Percentiles rank a stretch among this genome's conserved stretches.
Evolutionary conservation across 2,888 invertebrate genomes (phyloP).

Genomic region (Lycophotia porphyrea): DNA sequence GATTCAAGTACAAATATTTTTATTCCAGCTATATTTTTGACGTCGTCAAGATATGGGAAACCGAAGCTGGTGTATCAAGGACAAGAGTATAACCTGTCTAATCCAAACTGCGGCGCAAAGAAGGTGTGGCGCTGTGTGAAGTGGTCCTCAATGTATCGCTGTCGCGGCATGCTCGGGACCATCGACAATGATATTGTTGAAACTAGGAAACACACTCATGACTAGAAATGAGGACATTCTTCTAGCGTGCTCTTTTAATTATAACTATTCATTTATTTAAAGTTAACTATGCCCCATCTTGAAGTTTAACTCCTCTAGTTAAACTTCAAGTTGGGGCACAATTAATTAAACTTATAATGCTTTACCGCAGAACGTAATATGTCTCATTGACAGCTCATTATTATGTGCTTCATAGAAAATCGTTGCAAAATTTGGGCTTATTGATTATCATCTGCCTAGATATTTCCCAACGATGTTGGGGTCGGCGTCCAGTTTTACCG

Average conservation of each 20-base stretch:
- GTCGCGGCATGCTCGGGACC: constrained; percentile 64
- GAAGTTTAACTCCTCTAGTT: too few relatives aligned
- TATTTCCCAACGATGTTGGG: too few relatives aligned
- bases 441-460: too few relatives aligned
- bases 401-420: not conserved
- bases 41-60: constrained; percentile 52
- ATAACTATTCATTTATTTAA: not conserved
- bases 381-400: too few relatives aligned
- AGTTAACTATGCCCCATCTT: not conserved
- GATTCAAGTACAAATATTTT: not conserved
- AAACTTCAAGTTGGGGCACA: not conserved
- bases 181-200: constrained; percentile 59
- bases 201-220: constrained; percentile 47
- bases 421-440: not conserved
- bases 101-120: constrained; percentile 9
- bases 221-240: not conserved
- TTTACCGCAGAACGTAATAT: not conserved
- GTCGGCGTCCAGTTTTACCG: too few relatives aligned
- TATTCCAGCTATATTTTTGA: constrained; percentile 41
- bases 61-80: constrained; percentile 51
- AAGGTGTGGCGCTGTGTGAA: constrained; percentile 58
- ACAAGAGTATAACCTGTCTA: constrained; percentile 48
- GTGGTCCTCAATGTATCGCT: constrained; percentile 52
- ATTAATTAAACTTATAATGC: not conserved
- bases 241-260: not conserved